Evolutionary conservation across 2,888 invertebrate genomes (phyloP).

Genomic region (Dorcus hopei): DNA sequence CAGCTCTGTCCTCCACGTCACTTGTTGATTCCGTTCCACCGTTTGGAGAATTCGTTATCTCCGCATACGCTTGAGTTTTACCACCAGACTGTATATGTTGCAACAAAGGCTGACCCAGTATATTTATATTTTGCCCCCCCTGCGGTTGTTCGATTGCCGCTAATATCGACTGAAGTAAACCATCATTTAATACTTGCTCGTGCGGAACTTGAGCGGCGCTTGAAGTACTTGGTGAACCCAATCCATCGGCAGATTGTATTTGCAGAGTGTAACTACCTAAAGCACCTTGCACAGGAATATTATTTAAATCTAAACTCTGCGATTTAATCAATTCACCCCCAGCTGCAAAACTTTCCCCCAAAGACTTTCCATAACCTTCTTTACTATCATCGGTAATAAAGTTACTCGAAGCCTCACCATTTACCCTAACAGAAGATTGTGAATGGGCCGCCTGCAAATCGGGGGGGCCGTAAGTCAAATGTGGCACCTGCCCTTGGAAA

Average conservation of each 20-base stretch:
- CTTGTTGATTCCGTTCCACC: neutral
- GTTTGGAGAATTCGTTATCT: conserved; percentile 15
- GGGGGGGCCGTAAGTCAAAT: conserved; percentile 35
- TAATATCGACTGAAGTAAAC: conserved; percentile 74
- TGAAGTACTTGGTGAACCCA: conserved; percentile 41
- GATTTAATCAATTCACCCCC: conserved; percentile 44
- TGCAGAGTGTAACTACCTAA: conserved; percentile 70
- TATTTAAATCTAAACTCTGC: conserved; percentile 46
- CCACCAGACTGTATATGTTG: conserved; percentile 23
- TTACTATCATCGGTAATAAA: conserved; percentile 23
- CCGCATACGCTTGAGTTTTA: conserved; percentile 22
- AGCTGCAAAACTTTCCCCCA: conserved; percentile 42
- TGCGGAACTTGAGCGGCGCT: conserved; percentile 61
- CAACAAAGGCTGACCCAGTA: conserved; percentile 34
- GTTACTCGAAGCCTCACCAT: conserved; percentile 27
- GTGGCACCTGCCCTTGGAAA: conserved; percentile 40
- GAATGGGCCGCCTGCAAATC: conserved; percentile 47
- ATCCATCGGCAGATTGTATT: conserved; percentile 67
- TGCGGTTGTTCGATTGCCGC: conserved; percentile 77
- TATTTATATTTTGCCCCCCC: conserved; percentile 30
- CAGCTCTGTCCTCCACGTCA: conserved; percentile 25
- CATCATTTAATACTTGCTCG: conserved; percentile 74
- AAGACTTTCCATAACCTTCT: conserved; percentile 38
- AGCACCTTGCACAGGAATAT: conserved; percentile 57
- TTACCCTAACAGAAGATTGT: conserved; percentile 26